Percentiles rank a stretch among this genome's conserved stretches.
Evolutionary conservation across 2,113 vertebrate species (phyloP).

Genomic region (Dicentrarchus labrax): DNA sequence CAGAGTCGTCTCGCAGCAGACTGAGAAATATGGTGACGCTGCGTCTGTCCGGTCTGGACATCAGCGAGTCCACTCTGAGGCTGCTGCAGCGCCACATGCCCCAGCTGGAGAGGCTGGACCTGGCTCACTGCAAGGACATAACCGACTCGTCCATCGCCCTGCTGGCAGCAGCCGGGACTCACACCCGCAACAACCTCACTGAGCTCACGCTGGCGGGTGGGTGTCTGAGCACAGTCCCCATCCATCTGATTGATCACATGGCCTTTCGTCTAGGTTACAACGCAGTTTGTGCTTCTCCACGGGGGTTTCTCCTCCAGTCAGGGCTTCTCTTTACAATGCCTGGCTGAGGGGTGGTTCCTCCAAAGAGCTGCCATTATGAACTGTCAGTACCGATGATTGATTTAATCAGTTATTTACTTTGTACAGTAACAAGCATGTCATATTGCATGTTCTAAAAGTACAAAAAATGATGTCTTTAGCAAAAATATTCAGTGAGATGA

Average conservation of each 20-base stretch:
- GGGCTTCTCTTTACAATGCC: too few species aligned
- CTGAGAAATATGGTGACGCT: conserved; percentile 94
- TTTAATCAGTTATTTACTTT: too few species aligned
- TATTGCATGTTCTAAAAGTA: too few species aligned
- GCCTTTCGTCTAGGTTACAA: background rate
- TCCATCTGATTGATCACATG: background rate
- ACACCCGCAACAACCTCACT: conserved; percentile 92
- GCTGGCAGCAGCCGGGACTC: conserved; percentile 92
- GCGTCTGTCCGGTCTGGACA: conserved; percentile 93
- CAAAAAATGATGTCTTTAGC: too few species aligned
- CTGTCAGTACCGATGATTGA: too few species aligned
- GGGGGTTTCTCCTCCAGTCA: too few species aligned
- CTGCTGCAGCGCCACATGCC: conserved; percentile 96
- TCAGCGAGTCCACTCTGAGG: conserved; percentile 92
- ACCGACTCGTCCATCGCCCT: conserved; percentile 93
- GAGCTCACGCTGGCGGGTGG: conserved; percentile 95
- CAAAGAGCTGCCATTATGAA: too few species aligned
- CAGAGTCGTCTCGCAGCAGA: conserved; percentile 94
- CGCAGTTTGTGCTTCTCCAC: too few species aligned
- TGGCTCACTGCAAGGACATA: conserved; percentile 94
- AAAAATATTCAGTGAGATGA: too few species aligned
- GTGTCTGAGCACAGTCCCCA: background rate
- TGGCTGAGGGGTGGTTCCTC: too few species aligned
- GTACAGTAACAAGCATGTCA: too few species aligned
- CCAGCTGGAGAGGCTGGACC: conserved; percentile 92